A percentile compares a stretch with the other conserved stretches of the same genome.
Evolutionary conservation across 2,113 vertebrate species (phyloP).

Genomic region (Heteronetta atricapilla): DNA sequence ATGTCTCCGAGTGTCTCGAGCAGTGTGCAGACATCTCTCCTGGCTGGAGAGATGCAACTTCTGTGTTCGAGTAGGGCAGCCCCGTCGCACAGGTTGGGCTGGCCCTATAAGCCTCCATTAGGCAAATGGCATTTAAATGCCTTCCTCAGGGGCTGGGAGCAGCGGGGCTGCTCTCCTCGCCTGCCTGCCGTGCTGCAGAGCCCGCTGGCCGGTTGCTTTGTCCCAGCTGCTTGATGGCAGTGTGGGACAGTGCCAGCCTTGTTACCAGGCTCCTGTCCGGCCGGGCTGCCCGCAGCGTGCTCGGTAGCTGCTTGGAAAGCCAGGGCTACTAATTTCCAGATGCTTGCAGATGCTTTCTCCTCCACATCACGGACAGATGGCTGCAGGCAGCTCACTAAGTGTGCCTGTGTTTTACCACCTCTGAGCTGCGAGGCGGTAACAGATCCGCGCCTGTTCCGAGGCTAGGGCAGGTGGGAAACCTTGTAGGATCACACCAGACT

Average conservation of each 20-base stretch:
- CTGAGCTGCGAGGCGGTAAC: neutral
- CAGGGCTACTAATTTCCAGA: neutral
- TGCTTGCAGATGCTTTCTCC: slow-evolving; percentile 16
- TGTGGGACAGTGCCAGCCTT: neutral
- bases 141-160: neutral
- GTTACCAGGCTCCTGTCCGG: neutral
- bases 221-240: neutral
- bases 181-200: neutral
- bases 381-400: neutral
- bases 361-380: slow-evolving; percentile 12
- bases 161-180: neutral
- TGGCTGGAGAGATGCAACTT: neutral
- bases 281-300: neutral
- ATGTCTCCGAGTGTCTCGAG: neutral
- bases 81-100: neutral
- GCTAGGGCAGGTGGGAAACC: slow-evolving; percentile 13
- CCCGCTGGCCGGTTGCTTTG: neutral
- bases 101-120: neutral
- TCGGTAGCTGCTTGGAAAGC: neutral
- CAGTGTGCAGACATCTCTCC: neutral
- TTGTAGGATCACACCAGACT: neutral
- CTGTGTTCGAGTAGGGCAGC: neutral
- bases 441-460: neutral
- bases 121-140: neutral
- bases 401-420: neutral